These are phyloP conservation scores for Elymnias hypermnestra DNA, from an alignment of 1,140 invertebrate species.

Conservation along the genomic window DNA sequence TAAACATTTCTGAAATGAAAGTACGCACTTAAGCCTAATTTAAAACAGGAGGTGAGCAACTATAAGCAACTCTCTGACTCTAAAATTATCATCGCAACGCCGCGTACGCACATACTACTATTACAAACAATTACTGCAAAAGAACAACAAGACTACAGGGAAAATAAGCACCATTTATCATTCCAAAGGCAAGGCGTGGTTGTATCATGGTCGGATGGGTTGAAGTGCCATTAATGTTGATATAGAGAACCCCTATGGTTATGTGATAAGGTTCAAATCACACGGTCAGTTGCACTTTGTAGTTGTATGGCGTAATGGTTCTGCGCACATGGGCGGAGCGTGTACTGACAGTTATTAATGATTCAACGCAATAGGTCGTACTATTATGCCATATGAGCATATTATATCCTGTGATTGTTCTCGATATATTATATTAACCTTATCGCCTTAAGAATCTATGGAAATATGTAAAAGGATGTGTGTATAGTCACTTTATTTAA, in stretches of 20 bases:
- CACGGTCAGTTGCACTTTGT: not conserved
- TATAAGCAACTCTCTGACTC: not conserved
- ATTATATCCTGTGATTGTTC: not conserved
- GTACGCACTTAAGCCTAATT: too few relatives aligned
- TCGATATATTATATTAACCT: not conserved
- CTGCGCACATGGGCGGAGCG: constrained; percentile 5
- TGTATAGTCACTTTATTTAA: too few relatives aligned
- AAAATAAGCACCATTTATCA: constrained; percentile 4
- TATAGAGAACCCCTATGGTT: not conserved
- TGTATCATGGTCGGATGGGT: not conserved
- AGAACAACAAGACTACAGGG: not conserved
- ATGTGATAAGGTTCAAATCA: not conserved
- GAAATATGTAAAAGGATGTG: too few relatives aligned
- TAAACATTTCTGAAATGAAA: too few relatives aligned
- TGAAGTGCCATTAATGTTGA: not conserved
- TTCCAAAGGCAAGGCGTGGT: constrained; percentile 1
- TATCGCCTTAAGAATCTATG: too few relatives aligned
- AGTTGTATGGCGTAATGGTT: constrained; percentile 3
- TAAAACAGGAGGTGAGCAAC: too few relatives aligned
- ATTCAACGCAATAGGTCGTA: not conserved
- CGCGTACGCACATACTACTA: not conserved
- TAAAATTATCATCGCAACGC: not conserved
- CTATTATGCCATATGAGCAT: not conserved
- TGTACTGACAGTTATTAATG: constrained; percentile 6
- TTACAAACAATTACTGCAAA: not conserved